Conservation (phyloP, 2,888 invertebrate genomes). For the Taenaris catops region DNA sequence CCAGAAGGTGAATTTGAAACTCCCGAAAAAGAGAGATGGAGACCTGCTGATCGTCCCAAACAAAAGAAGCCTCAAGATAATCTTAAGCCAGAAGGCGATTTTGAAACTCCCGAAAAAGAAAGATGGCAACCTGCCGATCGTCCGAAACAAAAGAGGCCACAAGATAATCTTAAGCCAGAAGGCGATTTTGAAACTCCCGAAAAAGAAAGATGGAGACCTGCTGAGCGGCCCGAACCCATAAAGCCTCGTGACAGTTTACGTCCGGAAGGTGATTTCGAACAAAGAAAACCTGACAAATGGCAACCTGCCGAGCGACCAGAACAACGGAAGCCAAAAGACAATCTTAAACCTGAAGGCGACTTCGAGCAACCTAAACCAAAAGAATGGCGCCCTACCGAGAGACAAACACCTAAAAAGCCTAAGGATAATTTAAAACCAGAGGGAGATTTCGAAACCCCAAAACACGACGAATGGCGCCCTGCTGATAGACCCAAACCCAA, state of each 20-base stretch:
- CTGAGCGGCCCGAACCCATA: conserved; percentile 45
- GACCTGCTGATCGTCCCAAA: conserved; percentile 54
- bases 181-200: conserved; percentile 82
- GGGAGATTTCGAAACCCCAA: conserved; percentile 72
- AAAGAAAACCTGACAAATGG: conserved; percentile 42
- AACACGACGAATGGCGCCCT: conserved; percentile 57
- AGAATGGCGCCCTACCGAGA: conserved; percentile 70
- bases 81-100: conserved; percentile 76
- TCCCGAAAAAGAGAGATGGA: conserved; percentile 52
- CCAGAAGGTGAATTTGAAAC: conserved; percentile 76
- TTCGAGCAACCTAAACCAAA: conserved; percentile 53
- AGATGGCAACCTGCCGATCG: conserved; percentile 64
- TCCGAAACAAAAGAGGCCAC: conserved; percentile 51
- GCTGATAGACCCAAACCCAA: conserved; percentile 70
- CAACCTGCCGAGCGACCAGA: conserved; percentile 44
- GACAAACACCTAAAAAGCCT: conserved; percentile 73
- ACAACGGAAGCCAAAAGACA: conserved; percentile 60
- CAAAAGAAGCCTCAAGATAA: conserved; percentile 67
- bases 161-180: conserved; percentile 76
- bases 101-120: conserved; percentile 60
- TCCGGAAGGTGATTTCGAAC: conserved; percentile 78
- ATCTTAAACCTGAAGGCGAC: conserved; percentile 72
- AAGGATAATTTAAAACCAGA: conserved; percentile 78
- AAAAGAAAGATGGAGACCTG: conserved; percentile 60
- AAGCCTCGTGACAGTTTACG: conserved; percentile 74